phyloP scores from a whole-genome alignment of 2,888 invertebrate genomes.

The Caenorhabditis doughertyi region DNA sequence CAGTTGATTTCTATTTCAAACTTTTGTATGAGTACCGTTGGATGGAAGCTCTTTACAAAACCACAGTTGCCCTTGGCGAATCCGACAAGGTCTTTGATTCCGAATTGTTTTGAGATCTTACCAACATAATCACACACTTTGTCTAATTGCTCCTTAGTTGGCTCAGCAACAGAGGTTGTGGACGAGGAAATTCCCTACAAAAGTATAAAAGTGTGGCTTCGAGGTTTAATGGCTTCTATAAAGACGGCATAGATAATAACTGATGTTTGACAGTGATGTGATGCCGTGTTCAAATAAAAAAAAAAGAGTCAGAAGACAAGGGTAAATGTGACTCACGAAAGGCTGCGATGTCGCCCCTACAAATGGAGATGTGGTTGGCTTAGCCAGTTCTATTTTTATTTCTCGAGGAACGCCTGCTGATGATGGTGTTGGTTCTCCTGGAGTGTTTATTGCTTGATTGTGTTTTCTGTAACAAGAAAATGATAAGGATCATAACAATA shows the following conservation, averaged over 20 bases:
- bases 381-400: slow-evolving; percentile 59
- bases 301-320: neutral
- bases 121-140: slow-evolving; percentile 61
- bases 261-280: slow-evolving; percentile 60
- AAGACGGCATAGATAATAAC: slow-evolving; percentile 50
- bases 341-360: slow-evolving; percentile 21
- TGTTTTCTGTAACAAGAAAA: slow-evolving; percentile 45
- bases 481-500: neutral
- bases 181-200: slow-evolving; percentile 47
- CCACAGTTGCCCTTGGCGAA: slow-evolving; percentile 68
- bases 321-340: slow-evolving; percentile 46
- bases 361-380: slow-evolving; percentile 27
- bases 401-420: slow-evolving; percentile 33
- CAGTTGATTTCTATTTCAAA: neutral
- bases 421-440: neutral
- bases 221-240: slow-evolving; percentile 52
- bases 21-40: slow-evolving; percentile 44
- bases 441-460: slow-evolving; percentile 45
- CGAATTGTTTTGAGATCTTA: slow-evolving; percentile 63
- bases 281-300: slow-evolving; percentile 45
- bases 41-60: slow-evolving; percentile 65
- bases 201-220: slow-evolving; percentile 46
- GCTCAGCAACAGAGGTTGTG: slow-evolving; percentile 7
- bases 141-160: slow-evolving; percentile 61
- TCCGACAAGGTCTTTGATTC: slow-evolving; percentile 63